Conservation (phyloP, 2,888 invertebrate species). For the Neoaliturus tenellus region DNA sequence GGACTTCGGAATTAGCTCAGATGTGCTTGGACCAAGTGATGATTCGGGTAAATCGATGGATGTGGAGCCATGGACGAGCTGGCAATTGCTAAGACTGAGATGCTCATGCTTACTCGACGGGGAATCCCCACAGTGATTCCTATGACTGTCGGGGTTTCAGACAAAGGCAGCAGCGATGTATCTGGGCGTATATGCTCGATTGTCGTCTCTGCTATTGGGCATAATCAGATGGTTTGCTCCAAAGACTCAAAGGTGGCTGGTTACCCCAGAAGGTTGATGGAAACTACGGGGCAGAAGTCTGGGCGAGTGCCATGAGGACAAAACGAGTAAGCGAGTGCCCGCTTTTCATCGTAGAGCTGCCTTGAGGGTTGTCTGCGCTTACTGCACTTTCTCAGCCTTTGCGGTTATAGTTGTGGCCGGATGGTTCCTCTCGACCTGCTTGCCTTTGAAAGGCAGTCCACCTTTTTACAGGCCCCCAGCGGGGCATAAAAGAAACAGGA, state of each 20-base stretch:
- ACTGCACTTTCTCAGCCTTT: constrained; percentile 64
- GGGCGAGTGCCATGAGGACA: constrained; percentile 59
- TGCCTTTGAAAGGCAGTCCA: constrained; percentile 59
- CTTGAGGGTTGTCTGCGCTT: constrained; percentile 58
- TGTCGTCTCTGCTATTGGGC: constrained; percentile 59
- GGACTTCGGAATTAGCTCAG: constrained; percentile 47
- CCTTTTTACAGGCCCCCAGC: background rate
- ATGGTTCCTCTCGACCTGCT: constrained; percentile 66
- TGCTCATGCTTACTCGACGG: constrained; percentile 60
- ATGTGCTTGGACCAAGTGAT: constrained; percentile 53
- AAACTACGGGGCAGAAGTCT: constrained; percentile 64
- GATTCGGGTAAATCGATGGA: constrained; percentile 59
- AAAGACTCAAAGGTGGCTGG: constrained; percentile 59
- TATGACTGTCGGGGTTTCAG: background rate
- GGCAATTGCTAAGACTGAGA: constrained; percentile 62
- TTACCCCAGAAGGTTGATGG: constrained; percentile 63
- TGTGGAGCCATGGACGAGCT: constrained; percentile 58
- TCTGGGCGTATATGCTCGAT: constrained; percentile 63
- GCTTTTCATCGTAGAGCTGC: constrained; percentile 30
- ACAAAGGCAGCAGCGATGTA: constrained; percentile 61
- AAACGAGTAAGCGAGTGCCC: constrained; percentile 59
- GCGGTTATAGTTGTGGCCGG: constrained; percentile 62
- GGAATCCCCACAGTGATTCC: constrained; percentile 56
- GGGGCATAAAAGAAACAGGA: constrained; percentile 4
- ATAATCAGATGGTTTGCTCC: constrained; percentile 56